These are phyloP conservation scores for Meles meles DNA, from an alignment of 2,113 vertebrate species.

Conservation along the genomic window DNA sequence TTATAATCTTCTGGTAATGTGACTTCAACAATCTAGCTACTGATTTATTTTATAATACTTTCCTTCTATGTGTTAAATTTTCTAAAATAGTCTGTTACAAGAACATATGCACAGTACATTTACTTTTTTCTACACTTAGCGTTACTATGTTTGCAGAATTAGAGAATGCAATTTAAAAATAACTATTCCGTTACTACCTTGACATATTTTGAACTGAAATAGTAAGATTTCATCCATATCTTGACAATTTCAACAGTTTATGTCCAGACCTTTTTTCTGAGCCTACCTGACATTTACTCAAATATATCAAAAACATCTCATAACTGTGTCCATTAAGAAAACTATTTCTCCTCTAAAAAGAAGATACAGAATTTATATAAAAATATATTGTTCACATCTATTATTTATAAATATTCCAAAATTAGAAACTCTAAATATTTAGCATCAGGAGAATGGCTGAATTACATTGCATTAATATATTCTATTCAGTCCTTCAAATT, in stretches of 20 bases:
- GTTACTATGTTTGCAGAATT: slow-evolving; percentile 49
- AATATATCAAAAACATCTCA: slow-evolving; percentile 14
- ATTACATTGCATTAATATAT: not conserved
- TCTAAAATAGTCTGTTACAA: slow-evolving; percentile 46
- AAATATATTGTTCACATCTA: not conserved
- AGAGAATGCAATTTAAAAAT: slow-evolving; percentile 17
- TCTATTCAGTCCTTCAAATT: slow-evolving; percentile 13
- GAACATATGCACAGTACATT: not conserved
- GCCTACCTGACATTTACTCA: not conserved
- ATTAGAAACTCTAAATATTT: slow-evolving; percentile 24
- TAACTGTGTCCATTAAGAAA: slow-evolving; percentile 16
- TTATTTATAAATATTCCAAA: slow-evolving; percentile 36
- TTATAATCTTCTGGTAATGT: slow-evolving; percentile 76
- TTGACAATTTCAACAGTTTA: slow-evolving; percentile 26
- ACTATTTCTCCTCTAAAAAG: not conserved
- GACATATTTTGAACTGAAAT: slow-evolving; percentile 36
- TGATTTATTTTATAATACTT: slow-evolving; percentile 77
- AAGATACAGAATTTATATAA: not conserved
- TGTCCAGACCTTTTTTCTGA: not conserved
- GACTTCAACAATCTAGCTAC: slow-evolving; percentile 75
- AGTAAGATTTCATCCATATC: not conserved
- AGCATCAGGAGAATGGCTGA: not conserved
- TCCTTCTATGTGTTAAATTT: slow-evolving; percentile 50
- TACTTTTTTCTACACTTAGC: slow-evolving; percentile 29
- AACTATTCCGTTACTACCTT: not conserved